Conservation (phyloP, 2,888 invertebrate genomes). For the Uloborus plumipes region DNA sequence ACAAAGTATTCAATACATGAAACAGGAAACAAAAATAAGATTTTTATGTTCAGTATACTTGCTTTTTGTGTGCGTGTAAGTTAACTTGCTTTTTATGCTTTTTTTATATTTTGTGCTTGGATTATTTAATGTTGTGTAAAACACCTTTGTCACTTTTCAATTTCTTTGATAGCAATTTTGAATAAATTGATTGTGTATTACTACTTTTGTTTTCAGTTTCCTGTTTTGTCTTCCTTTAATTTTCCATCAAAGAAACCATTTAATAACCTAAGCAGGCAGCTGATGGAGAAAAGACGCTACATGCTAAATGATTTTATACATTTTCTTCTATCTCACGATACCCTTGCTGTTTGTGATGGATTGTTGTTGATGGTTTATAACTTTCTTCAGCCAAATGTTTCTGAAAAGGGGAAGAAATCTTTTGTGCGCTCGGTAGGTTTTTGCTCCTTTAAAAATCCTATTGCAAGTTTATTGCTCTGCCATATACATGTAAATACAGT, state of each 20-base stretch:
- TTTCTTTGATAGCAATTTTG: too few relatives aligned
- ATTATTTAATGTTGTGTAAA: too few relatives aligned
- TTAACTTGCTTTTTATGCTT: too few relatives aligned
- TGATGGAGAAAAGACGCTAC: conserved; percentile 85
- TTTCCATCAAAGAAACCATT: conserved; percentile 95
- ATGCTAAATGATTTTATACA: conserved; percentile 84
- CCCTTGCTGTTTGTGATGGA: conserved; percentile 77
- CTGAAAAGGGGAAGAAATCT: conserved; percentile 76
- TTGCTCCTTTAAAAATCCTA: background rate
- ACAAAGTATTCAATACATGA: too few relatives aligned
- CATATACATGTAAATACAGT: too few relatives aligned
- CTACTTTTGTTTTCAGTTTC: conserved; percentile 77
- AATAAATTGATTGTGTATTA: too few relatives aligned
- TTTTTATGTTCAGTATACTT: too few relatives aligned
- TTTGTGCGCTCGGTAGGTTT: conserved; percentile 71
- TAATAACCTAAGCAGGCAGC: conserved; percentile 84
- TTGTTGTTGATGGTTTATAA: conserved; percentile 76
- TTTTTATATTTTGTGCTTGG: too few relatives aligned
- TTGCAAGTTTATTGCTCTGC: too few relatives aligned
- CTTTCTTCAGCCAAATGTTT: conserved; percentile 81
- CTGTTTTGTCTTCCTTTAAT: conserved; percentile 81
- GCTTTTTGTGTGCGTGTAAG: too few relatives aligned
- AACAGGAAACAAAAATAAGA: too few relatives aligned
- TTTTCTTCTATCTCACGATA: conserved; percentile 75
- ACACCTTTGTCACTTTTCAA: too few relatives aligned